Conservation (phyloP, 2,113 vertebrate genomes). For the Bungarus multicinctus region DNA sequence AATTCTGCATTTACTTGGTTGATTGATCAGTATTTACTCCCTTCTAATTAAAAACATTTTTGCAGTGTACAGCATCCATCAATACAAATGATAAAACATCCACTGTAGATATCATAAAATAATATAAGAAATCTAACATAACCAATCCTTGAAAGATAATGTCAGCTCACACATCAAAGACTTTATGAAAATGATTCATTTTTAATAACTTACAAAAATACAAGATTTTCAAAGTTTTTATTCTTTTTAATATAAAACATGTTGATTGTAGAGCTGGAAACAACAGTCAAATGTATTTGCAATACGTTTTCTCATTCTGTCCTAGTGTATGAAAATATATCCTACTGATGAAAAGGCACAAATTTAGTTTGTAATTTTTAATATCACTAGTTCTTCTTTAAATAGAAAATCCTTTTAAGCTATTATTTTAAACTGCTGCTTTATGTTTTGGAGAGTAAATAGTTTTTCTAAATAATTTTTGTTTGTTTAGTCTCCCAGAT, state of each 20-base stretch:
- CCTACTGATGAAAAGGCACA: not conserved
- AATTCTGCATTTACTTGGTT: not conserved
- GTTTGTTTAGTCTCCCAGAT: conserved; percentile 70
- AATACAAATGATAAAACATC: not conserved
- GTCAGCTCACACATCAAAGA: not conserved
- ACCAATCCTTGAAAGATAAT: not conserved
- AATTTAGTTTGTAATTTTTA: not conserved
- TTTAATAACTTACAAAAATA: not conserved
- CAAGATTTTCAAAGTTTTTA: not conserved
- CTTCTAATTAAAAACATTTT: not conserved
- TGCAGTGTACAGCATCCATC: not conserved
- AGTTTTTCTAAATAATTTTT: not conserved
- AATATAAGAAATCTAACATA: not conserved
- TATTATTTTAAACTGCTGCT: not conserved
- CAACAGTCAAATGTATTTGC: not conserved
- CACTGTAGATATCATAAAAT: not conserved
- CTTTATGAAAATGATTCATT: not conserved
- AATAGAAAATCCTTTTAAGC: not conserved
- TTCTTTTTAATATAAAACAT: not conserved
- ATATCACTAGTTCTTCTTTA: not conserved
- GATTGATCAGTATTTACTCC: not conserved
- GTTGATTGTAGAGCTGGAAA: not conserved
- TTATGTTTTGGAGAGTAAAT: not conserved
- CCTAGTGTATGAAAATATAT: not conserved
- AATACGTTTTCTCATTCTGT: not conserved